Percentiles rank a stretch among this genome's conserved stretches.
These are phyloP conservation scores for Cololabis saira DNA, from an alignment of 2,113 vertebrate species.

Conservation along the genomic window DNA sequence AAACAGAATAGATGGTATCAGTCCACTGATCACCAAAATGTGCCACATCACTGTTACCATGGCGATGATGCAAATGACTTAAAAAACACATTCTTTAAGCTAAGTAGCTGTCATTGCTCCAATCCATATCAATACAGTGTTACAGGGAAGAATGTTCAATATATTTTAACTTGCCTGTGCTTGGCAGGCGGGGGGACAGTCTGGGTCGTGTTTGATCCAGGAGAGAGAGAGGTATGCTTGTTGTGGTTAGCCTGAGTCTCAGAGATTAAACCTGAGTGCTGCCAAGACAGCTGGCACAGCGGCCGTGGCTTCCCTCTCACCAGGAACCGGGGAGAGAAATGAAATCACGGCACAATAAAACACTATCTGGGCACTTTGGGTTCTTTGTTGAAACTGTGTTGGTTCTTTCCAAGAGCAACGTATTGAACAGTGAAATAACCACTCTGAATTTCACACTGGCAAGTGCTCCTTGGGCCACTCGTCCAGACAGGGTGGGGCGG, in stretches of 20 bases:
- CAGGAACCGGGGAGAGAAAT: constrained; percentile 33
- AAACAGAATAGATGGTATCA: too few relatives aligned
- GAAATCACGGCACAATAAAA: constrained; percentile 44
- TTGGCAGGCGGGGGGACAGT: constrained; percentile 20
- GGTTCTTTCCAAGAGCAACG: constrained; percentile 36
- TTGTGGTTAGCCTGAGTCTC: constrained; percentile 49
- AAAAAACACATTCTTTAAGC: constrained; percentile 31
- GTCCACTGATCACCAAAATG: too few relatives aligned
- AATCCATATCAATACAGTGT: constrained; percentile 47
- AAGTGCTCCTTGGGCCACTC: constrained; percentile 6
- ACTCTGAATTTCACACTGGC: constrained; percentile 35
- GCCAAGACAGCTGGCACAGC: constrained; percentile 61
- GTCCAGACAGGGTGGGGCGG: constrained; percentile 14
- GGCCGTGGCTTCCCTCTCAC: constrained; percentile 21
- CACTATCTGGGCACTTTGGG: constrained; percentile 49
- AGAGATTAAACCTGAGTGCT: constrained; percentile 59
- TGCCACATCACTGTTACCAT: too few relatives aligned
- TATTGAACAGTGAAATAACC: constrained; percentile 24
- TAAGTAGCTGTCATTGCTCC: constrained; percentile 41
- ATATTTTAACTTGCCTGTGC: constrained; percentile 15
- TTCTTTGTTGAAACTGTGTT: constrained; percentile 45
- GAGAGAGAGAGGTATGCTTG: constrained; percentile 11
- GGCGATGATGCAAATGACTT: constrained; percentile 9
- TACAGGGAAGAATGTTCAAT: constrained; percentile 29
- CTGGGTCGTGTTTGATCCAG: constrained; percentile 35